These are phyloP conservation scores for Camponotus floridanus DNA, from an alignment of 1,140 invertebrate genomes.

Conservation along the genomic window DNA sequence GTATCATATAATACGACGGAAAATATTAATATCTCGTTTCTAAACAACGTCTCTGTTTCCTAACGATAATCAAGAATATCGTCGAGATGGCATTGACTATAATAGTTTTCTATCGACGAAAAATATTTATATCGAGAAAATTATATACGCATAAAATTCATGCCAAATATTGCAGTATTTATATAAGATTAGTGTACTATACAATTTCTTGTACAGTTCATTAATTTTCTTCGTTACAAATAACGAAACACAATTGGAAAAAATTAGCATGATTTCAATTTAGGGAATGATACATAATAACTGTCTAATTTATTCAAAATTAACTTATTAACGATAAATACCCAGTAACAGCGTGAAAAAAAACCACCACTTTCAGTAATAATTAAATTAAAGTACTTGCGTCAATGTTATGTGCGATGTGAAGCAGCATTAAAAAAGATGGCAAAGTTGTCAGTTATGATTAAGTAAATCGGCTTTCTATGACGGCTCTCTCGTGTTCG, in stretches of 20 bases:
- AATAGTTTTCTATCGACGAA: too few relatives aligned
- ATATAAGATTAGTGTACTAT: not conserved
- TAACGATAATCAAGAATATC: not conserved
- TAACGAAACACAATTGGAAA: not conserved
- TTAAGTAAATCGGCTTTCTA: conserved; percentile 53
- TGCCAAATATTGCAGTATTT: not conserved
- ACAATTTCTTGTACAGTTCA: not conserved
- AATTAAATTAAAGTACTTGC: conserved; percentile 32
- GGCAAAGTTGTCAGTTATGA: conserved; percentile 24
- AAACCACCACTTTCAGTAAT: not conserved
- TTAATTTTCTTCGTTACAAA: not conserved
- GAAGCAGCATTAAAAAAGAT: conserved; percentile 11
- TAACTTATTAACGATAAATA: not conserved
- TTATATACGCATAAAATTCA: not conserved
- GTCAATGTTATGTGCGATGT: conserved; percentile 18
- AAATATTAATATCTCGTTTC: conserved; percentile 45
- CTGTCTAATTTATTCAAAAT: not conserved
- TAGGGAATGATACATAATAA: not conserved
- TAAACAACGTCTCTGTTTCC: conserved; percentile 25
- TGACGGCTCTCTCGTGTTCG: conserved; percentile 19
- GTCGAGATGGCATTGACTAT: too few relatives aligned
- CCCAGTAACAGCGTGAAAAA: not conserved
- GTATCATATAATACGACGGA: conserved; percentile 49
- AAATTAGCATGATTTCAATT: not conserved
- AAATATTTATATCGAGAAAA: not conserved